Base-by-base conservation (phyloP, 2,113 vertebrate genomes). In the Scatophagus argus region DNA sequence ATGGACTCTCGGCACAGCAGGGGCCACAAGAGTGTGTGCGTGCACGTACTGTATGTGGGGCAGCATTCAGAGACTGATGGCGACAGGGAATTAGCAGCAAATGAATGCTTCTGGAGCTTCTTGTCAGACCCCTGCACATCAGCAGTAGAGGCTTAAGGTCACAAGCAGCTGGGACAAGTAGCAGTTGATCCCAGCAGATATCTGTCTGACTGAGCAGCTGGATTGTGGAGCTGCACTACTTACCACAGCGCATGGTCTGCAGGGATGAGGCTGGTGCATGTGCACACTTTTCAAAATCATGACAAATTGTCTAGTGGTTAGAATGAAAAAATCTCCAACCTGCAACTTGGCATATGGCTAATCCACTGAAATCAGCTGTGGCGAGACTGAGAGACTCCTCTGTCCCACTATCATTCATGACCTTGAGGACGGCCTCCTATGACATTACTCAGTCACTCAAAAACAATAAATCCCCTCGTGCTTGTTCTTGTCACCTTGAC, bases 61-160 rank as follows among this genome's bases (percentile, higher is more conserved):
- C 56, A 72, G 79, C 46, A 54, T 78, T 79, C 51, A 7, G 66
- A 76, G 85, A 82, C 76, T 81, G 89, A 80, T 68, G 79, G 85
- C 44, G 55, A 84, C 85, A 78, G 77, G 88, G 84, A 90, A 90
- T 90, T 88, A 91, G 84, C 77, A 61, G 86, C 74, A 88, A 90
- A 89, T 84, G 86, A 87, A 85, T 80, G 81, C 85, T 78, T 68
- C 71, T 32, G 27, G 85, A 85, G 88, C 63, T 75, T 65, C 78
- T 64, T 89, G 92, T 93, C 92, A 90, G 70, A 77, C 58, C 81
- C 61, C 61, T 63, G 82, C 82, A 86, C 78, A 73, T 93, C 88
- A 90, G 46, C 25, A 7, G 32, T 34, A 52, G 75, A 69, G 54
- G 86, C 87, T 82, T 81, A 65, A 83, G 88, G 92, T 91, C 89